Evolutionary conservation across 1,140 invertebrate genomes (phyloP).

Genomic region (Bombus haemorrhoidalis): DNA sequence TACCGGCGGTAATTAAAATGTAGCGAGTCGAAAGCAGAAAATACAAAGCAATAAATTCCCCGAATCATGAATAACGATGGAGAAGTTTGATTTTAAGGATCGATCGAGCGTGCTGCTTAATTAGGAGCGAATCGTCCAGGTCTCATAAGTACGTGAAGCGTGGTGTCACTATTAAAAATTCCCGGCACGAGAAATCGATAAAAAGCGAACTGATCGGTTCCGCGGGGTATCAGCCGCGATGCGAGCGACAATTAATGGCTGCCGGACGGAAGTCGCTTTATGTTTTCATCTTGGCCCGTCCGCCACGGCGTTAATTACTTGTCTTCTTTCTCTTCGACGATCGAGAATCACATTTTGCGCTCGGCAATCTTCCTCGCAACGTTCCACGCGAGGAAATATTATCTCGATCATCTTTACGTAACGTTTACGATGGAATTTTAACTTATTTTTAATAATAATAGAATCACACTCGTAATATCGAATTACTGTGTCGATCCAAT

Average conservation of each 20-base stretch:
- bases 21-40: background rate
- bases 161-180: slow-evolving; percentile 48
- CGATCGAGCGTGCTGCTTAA: slow-evolving; percentile 10
- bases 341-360: background rate
- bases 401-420: background rate
- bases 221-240: slow-evolving; percentile 8
- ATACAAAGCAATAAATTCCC: background rate
- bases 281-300: slow-evolving; percentile 48
- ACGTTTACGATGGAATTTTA: too few relatives aligned
- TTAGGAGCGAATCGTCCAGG: background rate
- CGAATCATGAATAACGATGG: background rate
- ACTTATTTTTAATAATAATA: too few relatives aligned
- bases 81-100: background rate
- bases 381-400: too few relatives aligned
- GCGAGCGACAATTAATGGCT: slow-evolving; percentile 52
- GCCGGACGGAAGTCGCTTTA: slow-evolving; percentile 41
- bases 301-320: slow-evolving; percentile 39
- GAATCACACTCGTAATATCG: too few relatives aligned
- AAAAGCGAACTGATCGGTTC: slow-evolving; percentile 35
- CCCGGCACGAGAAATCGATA: slow-evolving; percentile 44
- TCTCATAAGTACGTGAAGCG: slow-evolving; percentile 26
- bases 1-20: background rate
- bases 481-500: too few relatives aligned
- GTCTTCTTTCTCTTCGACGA: slow-evolving; percentile 1
- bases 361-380: too few relatives aligned